These are phyloP conservation scores for Ptychobarbus kaznakovi DNA, from an alignment of 2,797 vertebrate species.

Conservation along the genomic window DNA sequence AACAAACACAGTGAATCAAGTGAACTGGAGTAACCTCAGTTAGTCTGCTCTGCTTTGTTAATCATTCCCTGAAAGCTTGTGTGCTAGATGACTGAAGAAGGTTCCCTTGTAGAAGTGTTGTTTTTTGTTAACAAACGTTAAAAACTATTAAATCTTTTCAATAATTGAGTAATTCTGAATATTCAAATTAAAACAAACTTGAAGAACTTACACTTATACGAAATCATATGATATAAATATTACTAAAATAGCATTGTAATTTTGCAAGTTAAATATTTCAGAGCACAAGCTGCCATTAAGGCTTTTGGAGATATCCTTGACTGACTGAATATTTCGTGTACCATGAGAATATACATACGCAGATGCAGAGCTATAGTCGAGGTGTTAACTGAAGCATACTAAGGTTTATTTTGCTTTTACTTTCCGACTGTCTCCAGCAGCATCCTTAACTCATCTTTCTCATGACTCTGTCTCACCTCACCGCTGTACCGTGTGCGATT, in stretches of 20 bases:
- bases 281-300: not conserved
- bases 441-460: constrained; percentile 40
- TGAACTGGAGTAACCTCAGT: constrained; percentile 38
- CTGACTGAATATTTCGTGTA: not conserved
- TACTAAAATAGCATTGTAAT: not conserved
- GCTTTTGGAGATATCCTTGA: not conserved
- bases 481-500: constrained; percentile 10
- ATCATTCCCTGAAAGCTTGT: not conserved
- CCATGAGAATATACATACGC: not conserved
- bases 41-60: constrained; percentile 8
- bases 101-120: not conserved
- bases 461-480: not conserved
- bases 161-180: not conserved
- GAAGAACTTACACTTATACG: not conserved
- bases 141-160: no score
- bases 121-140: not conserved
- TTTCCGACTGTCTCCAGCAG: not conserved
- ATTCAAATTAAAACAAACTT: not conserved
- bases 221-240: not conserved
- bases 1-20: not conserved
- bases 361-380: not conserved
- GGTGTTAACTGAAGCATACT: constrained; percentile 26
- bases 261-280: constrained; percentile 22
- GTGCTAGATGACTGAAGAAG: constrained; percentile 4
- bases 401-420: not conserved